Percentiles rank a stretch among this genome's conserved stretches.
Evolutionary conservation across 2,113 vertebrate genomes (phyloP).

Genomic region (Casuarius casuarius): DNA sequence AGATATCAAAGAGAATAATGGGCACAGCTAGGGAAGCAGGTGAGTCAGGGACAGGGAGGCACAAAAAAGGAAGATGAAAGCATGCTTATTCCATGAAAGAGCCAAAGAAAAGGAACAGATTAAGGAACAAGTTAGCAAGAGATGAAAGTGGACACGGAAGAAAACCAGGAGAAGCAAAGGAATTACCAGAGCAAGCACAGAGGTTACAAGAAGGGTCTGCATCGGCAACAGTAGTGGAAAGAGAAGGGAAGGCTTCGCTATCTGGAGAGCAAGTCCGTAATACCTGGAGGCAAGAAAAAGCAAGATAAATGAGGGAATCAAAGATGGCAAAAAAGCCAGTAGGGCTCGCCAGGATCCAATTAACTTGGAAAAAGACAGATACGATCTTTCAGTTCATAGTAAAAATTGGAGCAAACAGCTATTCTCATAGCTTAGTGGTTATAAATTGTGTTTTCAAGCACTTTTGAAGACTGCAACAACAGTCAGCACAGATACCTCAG

Average conservation of each 20-base stretch:
- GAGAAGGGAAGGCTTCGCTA: neutral
- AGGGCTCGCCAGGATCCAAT: neutral
- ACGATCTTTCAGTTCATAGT: neutral
- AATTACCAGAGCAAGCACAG: neutral
- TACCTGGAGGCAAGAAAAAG: neutral
- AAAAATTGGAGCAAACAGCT: neutral
- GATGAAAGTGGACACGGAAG: neutral
- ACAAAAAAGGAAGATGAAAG: neutral
- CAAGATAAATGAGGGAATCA: neutral
- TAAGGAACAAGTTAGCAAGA: neutral
- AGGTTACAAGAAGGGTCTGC: neutral
- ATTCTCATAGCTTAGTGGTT: neutral
- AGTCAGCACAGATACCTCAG: neutral
- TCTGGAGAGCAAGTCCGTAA: neutral
- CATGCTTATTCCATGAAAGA: neutral
- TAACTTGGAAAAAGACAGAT: neutral
- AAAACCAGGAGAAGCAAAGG: neutral
- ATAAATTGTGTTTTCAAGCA: neutral
- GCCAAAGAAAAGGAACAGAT: neutral
- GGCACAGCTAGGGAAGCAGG: neutral
- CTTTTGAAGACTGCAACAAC: neutral
- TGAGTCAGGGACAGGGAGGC: neutral
- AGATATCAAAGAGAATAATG: accelerated
- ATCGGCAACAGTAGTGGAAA: neutral
- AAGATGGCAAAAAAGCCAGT: neutral